Evolutionary conservation across 2,113 vertebrate genomes (phyloP), one percentile per base, ranked within the genome.

Genomic region (Myrmecophaga tridactyla): DNA sequence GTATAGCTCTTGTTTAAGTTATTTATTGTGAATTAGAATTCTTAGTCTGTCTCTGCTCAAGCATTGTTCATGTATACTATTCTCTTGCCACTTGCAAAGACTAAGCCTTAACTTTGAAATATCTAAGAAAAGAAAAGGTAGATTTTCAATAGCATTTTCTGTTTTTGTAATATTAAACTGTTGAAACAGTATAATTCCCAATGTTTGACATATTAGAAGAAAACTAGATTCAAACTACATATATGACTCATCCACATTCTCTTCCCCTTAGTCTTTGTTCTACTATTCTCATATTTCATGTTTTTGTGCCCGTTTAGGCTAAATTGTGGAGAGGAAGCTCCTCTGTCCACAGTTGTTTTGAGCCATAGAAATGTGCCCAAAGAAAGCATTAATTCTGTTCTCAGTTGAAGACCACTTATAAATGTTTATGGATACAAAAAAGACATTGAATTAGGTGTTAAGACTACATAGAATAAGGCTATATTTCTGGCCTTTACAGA

Each of bases 11-110:
- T 92, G 62, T 94, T 97, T 90, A 88, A 78, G 76, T 96, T 95
- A 82, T 83, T 95, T 93, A 95, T 73, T 88, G 34, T 94, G 86
- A 96, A 67, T 94, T 95, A 86, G 39, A 95, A 86, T 86, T 90
- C 90, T 67, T 86, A 94, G 81, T 85, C 58, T 70, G 25, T 72
- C n/a, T 78, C 62, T 94, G 36, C 48, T 73, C n/a, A n/a, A 95
- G 84, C 6, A 56, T 70, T 82, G 94, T 69, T 90, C 91, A 87
- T 60, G 23, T 90, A 34, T 67, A 92, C 46, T 84, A 86, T 83
- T 94, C 43, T 48, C 76, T 90, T 76, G 63, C 60, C 48, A 83
- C 17, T 75, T 97, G 72, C 29, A 75, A 96, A 58, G 7, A 10
- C 18, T 73, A 17, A 87, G 78, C 72, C 92, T 96, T 76, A 96